Evolutionary conservation across 2,888 invertebrate genomes (phyloP), one percentile per base, ranked within the genome.

Genomic region (Prosopocoilus inquinatus): DNA sequence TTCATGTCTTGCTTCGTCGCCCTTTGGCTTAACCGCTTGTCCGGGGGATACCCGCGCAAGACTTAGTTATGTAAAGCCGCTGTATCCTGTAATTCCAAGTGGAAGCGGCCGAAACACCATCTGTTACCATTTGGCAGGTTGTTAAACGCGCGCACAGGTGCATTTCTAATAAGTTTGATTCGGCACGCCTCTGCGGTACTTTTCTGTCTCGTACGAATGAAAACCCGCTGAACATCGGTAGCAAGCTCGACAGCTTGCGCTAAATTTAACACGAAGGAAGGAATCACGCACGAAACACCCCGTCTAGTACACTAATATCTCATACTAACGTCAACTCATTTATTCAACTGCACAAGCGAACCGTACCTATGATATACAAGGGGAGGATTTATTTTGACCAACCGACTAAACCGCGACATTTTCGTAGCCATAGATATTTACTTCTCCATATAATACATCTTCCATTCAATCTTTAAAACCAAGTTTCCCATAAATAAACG

Each of bases 91-190:
- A 13, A 15, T 41, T 41, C 12, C 15, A 15, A 13, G 13, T 15
- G 13, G 50, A 52, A 49, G 38, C 43, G 13, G 45, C 44, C 28
- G 55, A 43, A 59, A 55, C 55, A 52, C 45, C 54, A 52, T 57
- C 53, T 57, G 53, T 47, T 50, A 57, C 47, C 49, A 53, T 65
- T 64, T 66, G 64, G 63, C 65, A 62, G 59, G 53, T 61, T 53
- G 60, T 58, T 53, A 58, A 62, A 55, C 62, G 64, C 65, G 64
- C 65, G 61, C 60, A 66, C 61, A 61, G 59, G 59, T 64, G 62
- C 57, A 53, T 41, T 51, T 55, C 47, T 52, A 60, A 49, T 49
- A 50, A 35, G 16, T 47, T 50, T 56, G 57, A 61, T 61, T 57
- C 58, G 56, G 57, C 63, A 56, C 52, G 55, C 53, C 52, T 52